Evolutionary conservation across 2,113 vertebrate species (phyloP), one percentile per base, ranked within the genome.

Genomic region (Platysteira castanea): DNA sequence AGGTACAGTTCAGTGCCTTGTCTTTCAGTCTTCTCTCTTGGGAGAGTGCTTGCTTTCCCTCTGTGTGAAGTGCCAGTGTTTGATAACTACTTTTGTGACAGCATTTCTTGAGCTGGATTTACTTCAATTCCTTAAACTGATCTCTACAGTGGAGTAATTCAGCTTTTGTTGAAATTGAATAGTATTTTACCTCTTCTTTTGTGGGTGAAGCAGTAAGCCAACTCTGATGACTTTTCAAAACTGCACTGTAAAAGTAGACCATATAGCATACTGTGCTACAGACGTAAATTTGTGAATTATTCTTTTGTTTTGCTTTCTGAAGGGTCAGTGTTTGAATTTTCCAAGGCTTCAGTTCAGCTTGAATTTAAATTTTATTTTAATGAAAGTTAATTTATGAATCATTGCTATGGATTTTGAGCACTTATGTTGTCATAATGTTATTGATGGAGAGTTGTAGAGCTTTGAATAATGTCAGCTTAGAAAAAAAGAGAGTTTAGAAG

Each of bases 361-460:
- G 91, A 96, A 97, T 97, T 95, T 92, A 91, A 54, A 67, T 95
- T 95, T 96, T 96, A 91, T 93, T 97, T 95, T 96, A 75, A 92
- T 97, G 96, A 93, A 97, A 87, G 42, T 77, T 59, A 87, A 70
- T 97, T 96, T 96, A 81, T 97, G 91, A 96, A 81, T 90, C 71
- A 93, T 91, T 83, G 39, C 54, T 79, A 37, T 15, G 61, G 81
- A 86, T 94, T 97, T 97, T 90, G 56, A 97, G 93, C 94, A 94
- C 95, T 94, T 97, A 79, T 70, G 79, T 96, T 97, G 92, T 97
- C 96, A 95, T 97, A 63, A 87, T 97, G 94, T 96, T 98, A 78
- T 81, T 95, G 93, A 91, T 87, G 87, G 77, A 95, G 91, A 96
- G 75, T 97, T 89, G 87, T 47, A 92, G 73, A 97, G 21, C 76